Evolutionary conservation across 1,140 invertebrate genomes (phyloP).

Genomic region (Penaeus chinensis): DNA sequence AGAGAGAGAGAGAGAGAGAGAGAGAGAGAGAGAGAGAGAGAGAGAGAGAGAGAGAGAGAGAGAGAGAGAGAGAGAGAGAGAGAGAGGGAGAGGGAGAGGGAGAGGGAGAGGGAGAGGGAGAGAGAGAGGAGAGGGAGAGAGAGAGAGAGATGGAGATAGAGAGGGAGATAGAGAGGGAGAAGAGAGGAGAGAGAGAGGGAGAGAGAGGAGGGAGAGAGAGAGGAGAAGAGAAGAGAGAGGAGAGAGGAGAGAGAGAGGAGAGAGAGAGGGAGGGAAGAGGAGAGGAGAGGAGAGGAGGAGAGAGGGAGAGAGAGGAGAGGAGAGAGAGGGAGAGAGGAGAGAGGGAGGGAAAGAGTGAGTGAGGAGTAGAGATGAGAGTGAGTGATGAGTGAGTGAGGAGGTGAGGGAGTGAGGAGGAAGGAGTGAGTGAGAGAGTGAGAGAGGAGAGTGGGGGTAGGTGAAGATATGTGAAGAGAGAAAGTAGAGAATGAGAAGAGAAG

Average conservation of each 20-base stretch:
- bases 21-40: neutral
- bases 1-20: no score
- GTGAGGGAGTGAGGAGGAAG: no score
- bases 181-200: neutral
- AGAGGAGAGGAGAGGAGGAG: no score
- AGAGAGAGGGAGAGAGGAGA: constrained; percentile 2
- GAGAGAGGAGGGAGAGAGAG: neutral
- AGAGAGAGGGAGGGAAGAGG: neutral
- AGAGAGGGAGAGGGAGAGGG: neutral
- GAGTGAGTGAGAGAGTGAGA: no score
- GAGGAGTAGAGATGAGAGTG: constrained; percentile 13
- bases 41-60: constrained; percentile 3
- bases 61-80: no score
- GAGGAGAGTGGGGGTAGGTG: no score
- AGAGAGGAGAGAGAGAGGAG: neutral
- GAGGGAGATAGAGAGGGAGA: neutral
- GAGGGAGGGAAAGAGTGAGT: neutral
- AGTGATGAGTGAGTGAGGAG: no score
- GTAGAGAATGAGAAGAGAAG: no score
- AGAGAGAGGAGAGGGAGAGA: neutral
- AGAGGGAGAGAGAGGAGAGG: no score
- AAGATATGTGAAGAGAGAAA: no score
- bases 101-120: neutral
- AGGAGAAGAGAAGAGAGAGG: no score
- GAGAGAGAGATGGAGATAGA: no score